Evolutionary conservation across 1,140 invertebrate species (phyloP).

Genomic region (Atta colombica): DNA sequence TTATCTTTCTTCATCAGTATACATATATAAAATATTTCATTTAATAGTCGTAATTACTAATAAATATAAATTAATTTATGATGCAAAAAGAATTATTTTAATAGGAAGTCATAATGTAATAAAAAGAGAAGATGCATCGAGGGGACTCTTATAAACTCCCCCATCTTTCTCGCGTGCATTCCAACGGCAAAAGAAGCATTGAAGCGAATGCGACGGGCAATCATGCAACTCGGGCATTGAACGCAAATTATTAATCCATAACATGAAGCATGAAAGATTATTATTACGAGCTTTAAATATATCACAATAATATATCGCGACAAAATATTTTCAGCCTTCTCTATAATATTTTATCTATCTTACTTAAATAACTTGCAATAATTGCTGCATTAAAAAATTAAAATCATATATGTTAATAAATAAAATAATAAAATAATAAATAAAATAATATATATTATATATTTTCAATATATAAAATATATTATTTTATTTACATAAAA

Average conservation of each 20-base stretch:
- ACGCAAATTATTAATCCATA: slow-evolving; percentile 53
- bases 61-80: neutral
- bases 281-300: neutral
- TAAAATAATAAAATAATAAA: neutral
- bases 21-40: neutral
- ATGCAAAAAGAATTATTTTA: too few species aligned
- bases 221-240: slow-evolving; percentile 29
- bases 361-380: neutral
- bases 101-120: neutral
- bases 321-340: neutral
- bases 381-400: slow-evolving; percentile 13
- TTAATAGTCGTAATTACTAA: neutral
- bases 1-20: neutral
- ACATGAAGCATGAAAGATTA: neutral
- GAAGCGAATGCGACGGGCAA: slow-evolving; percentile 9
- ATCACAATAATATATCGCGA: neutral
- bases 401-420: slow-evolving; percentile 14
- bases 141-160: neutral
- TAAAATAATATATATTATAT: slow-evolving; percentile 14
- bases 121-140: neutral
- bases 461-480: neutral
- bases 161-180: slow-evolving; percentile 21
- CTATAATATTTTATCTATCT: neutral
- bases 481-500: neutral
- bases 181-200: slow-evolving; percentile 19